Evolutionary conservation across 2,888 invertebrate species (phyloP), one percentile per base, ranked within the genome.

Genomic region (Sialis lutaria): DNA sequence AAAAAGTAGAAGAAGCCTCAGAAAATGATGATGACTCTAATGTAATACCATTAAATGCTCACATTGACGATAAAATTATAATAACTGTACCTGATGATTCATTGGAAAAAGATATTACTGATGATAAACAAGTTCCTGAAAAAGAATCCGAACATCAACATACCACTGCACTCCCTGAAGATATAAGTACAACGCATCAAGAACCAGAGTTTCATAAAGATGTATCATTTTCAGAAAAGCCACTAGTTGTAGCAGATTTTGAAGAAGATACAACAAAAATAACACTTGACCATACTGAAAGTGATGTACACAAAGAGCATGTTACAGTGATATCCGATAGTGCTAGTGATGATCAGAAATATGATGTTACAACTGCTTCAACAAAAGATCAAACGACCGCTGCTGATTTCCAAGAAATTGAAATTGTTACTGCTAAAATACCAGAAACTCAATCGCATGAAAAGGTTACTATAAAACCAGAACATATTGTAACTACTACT

Each of bases 391-490:
- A 41, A 48, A 47, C 42, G 48, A 34, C 31, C 2, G 22, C 22
- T 13, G 22, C 22, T 22, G 22, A 22, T 22, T 22, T 22, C 22
- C 22, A 22, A 22, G 22, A 22, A 22, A 22, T 22, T 4, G 22
- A 22, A 22, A 22, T 22, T 22, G 22, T 4, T 22, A 22, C 22
- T 22, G 22, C 22, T 22, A 22, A 22, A 22, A 22, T 22, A 22
- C 22, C 22, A 22, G 22, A 22, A 22, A 22, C 46, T 3, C 12
- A 37, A 7, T 22, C 12, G 6, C 48, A 44, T 31, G 33, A 34
- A 22, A 2, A 40, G 31, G 33, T 54, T 22, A 50, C 48, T 49
- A 46, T 41, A 13, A 49, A 13, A 47, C 45, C 6, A 40, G 40
- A 7, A 9, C 40, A 10, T 13, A n/a, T 40, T n/a, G 40, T 13